phyloP scores from a whole-genome alignment of 2,797 vertebrate genomes.

The Macroramphosus scolopax region DNA sequence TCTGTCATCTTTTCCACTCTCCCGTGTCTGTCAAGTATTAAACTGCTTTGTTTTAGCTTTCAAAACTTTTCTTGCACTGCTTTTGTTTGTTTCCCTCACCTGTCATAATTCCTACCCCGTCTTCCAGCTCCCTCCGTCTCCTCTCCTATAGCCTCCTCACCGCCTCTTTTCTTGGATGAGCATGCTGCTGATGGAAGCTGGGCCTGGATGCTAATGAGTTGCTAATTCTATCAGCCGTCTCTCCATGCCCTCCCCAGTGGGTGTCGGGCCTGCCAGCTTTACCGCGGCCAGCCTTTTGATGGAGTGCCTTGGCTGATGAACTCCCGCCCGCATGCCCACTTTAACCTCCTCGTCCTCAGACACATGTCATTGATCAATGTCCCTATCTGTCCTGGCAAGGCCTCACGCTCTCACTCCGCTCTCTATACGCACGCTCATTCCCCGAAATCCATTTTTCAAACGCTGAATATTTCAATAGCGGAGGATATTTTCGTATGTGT shows the following conservation, averaged over 20 bases:
- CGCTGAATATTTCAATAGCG: conserved; percentile 18
- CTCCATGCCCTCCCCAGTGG: conserved; percentile 42
- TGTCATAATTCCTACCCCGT: conserved; percentile 16
- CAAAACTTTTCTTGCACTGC: too few species aligned
- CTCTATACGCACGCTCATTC: conserved; percentile 27
- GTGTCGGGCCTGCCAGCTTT: conserved; percentile 47
- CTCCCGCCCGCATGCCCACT: conserved; percentile 49
- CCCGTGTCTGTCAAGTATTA: conserved; percentile 27
- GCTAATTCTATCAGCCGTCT: conserved; percentile 67
- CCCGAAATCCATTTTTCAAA: conserved; percentile 31
- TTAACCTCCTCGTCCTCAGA: conserved; percentile 52
- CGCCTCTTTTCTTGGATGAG: conserved; percentile 43
- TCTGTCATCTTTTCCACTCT: conserved; percentile 29
- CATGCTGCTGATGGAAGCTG: conserved; percentile 49
- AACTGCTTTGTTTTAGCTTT: too few species aligned
- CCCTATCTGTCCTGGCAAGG: conserved; percentile 29
- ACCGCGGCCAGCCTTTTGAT: conserved; percentile 57
- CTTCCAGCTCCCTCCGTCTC: not conserved
- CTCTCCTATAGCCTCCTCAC: conserved; percentile 10
- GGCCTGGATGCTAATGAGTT: conserved; percentile 66
- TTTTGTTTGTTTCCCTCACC: too few species aligned
- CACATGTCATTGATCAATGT: conserved; percentile 48
- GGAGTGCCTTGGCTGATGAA: conserved; percentile 57
- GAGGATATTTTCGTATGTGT: conserved; percentile 1
- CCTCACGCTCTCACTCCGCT: conserved; percentile 9